These are phyloP conservation scores for Petrocephalus schoutedeni DNA, from an alignment of 2,797 vertebrate species.

Conservation along the genomic window DNA sequence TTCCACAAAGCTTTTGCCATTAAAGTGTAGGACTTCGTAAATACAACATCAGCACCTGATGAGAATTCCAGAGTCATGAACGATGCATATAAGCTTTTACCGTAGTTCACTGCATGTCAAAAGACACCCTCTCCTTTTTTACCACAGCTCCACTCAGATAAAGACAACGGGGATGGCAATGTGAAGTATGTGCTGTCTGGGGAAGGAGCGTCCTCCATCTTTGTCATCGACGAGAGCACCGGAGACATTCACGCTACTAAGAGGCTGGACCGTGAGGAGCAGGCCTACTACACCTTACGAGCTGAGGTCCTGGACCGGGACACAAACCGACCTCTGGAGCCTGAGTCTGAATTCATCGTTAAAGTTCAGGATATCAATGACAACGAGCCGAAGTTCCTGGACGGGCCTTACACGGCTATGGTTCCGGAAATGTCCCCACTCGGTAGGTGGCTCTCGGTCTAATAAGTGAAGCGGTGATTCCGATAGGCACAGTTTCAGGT, in stretches of 20 bases:
- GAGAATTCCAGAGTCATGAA: not conserved
- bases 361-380: conserved; percentile 98
- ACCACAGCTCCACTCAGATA: conserved; percentile 90
- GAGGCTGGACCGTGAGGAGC: conserved; percentile 87
- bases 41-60: conserved; percentile 41
- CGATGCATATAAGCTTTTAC: not conserved
- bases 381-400: conserved; percentile 90
- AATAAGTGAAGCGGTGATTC: not conserved
- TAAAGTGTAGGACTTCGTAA: conserved; percentile 37
- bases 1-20: conserved; percentile 25
- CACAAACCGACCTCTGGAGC: conserved; percentile 83
- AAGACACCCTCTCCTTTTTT: conserved; percentile 28
- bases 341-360: conserved; percentile 86
- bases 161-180: conserved; percentile 90
- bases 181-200: conserved; percentile 93
- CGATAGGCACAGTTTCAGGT: not conserved
- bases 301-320: conserved; percentile 84
- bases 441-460: conserved; percentile 64
- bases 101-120: not conserved
- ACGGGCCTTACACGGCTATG: conserved; percentile 86
- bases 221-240: conserved; percentile 95
- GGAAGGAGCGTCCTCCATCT: conserved; percentile 91
- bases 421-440: conserved; percentile 95
- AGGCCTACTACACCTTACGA: conserved; percentile 88
- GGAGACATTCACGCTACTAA: conserved; percentile 95